Percentiles rank a stretch among this genome's conserved stretches.
These are phyloP conservation scores for Heteromurus nitidus DNA, from an alignment of 2,888 invertebrate genomes.

Conservation along the genomic window DNA sequence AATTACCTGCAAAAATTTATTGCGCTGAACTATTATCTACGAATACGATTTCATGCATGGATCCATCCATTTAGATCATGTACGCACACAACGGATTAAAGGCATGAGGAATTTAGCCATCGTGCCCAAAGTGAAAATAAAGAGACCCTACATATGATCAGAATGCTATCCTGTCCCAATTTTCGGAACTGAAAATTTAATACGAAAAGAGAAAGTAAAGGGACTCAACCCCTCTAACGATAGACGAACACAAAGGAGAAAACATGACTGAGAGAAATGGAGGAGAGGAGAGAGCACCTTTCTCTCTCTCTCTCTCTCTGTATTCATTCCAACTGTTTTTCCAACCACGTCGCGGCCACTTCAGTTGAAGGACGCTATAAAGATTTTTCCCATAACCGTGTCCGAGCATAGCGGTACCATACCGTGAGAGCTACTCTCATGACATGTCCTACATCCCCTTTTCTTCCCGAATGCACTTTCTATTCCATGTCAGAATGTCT, in stretches of 20 bases:
- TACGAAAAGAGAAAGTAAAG: not conserved
- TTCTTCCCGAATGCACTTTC: slow-evolving; percentile 9
- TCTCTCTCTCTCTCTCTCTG: not conserved
- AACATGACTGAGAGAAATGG: not conserved
- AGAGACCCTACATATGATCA: too few relatives aligned
- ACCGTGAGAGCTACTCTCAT: not conserved
- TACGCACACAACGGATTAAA: too few relatives aligned
- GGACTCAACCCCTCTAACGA: too few relatives aligned
- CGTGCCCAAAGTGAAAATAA: too few relatives aligned
- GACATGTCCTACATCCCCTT: not conserved
- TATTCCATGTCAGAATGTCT: not conserved
- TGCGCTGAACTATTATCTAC: too few relatives aligned
- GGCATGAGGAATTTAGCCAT: too few relatives aligned
- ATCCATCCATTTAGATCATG: too few relatives aligned
- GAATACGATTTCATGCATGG: too few relatives aligned
- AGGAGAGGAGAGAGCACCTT: not conserved
- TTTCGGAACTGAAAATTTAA: not conserved
- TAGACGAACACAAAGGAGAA: not conserved
- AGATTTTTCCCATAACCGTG: not conserved
- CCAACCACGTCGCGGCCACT: not conserved
- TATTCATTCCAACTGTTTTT: not conserved
- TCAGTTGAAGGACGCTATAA: slow-evolving; percentile 7
- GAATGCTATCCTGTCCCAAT: too few relatives aligned
- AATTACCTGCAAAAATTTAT: too few relatives aligned
- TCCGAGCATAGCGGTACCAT: not conserved